Conservation (phyloP, 2,888 invertebrate species). For the Mystacides longicornis region DNA sequence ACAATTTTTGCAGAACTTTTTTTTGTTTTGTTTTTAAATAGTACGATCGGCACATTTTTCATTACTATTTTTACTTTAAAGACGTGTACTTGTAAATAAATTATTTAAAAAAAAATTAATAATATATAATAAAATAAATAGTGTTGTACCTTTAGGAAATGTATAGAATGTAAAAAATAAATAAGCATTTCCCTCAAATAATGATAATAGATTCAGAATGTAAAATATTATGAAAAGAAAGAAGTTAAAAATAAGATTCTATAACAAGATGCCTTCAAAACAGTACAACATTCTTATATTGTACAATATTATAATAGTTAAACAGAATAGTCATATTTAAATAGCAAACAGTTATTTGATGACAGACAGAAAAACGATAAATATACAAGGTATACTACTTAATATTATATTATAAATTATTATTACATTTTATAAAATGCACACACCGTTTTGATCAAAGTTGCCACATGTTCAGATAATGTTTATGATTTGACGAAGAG, state of each 20-base stretch:
- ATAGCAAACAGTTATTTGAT: slow-evolving; percentile 5
- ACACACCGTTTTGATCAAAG: no score
- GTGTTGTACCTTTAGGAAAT: slow-evolving; percentile 12
- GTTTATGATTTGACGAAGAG: not conserved
- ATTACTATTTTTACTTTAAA: not conserved
- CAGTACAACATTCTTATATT: slow-evolving; percentile 45
- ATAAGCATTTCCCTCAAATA: slow-evolving; percentile 21
- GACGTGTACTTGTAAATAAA: not conserved
- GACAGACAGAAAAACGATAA: not conserved
- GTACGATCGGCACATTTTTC: no score
- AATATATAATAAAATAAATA: not conserved
- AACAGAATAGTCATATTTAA: not conserved
- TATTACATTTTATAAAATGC: no score
- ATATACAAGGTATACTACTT: not conserved
- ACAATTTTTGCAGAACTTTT: no score
- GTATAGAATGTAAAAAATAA: slow-evolving; percentile 17
- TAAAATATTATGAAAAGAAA: not conserved
- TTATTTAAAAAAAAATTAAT: not conserved
- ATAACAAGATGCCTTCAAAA: slow-evolving; percentile 48
- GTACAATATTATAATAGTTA: slow-evolving; percentile 1
- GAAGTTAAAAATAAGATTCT: slow-evolving; percentile 16
- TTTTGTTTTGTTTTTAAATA: no score
- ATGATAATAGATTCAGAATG: slow-evolving; percentile 19
- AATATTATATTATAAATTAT: not conserved
- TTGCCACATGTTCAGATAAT: no score